A percentile compares a stretch with the other conserved stretches of the same genome.
phyloP scores from a whole-genome alignment of 2,797 vertebrate species.

The Mormyrus proboscirostris region DNA sequence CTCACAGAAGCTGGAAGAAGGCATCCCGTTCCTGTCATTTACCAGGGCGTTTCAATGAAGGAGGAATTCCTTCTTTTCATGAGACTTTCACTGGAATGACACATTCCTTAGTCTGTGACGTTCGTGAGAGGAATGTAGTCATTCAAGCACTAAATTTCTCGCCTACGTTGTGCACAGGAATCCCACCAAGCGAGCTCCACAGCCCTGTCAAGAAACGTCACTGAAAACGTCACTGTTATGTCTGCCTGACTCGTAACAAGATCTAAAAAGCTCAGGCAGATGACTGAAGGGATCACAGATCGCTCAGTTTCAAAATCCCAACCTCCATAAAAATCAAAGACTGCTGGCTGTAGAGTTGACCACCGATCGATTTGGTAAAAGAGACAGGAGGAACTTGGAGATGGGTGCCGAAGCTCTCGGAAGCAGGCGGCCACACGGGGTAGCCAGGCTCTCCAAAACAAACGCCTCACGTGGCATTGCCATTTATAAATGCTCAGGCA shows the following conservation, averaged over 20 bases:
- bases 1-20: background rate
- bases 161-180: background rate
- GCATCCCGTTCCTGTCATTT: background rate
- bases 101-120: background rate
- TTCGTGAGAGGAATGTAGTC: background rate
- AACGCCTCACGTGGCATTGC: background rate
- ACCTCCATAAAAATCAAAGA: background rate
- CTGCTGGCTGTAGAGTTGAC: background rate
- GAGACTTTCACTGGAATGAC: background rate
- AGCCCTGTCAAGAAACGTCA: background rate
- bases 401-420: background rate
- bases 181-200: background rate
- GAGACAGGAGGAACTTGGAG: background rate
- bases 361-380: background rate
- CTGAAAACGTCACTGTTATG: background rate
- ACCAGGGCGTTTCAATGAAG: background rate
- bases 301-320: background rate
- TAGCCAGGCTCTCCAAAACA: conserved; percentile 20
- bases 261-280: background rate
- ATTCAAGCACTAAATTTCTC: background rate
- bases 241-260: background rate
- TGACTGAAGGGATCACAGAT: background rate
- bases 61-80: background rate
- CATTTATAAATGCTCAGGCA: conserved; percentile 3
- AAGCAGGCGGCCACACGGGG: background rate